Evolutionary conservation across 2,797 vertebrate genomes (phyloP), one percentile per base, ranked within the genome.

Genomic region (Chaetodon trifasciatus): DNA sequence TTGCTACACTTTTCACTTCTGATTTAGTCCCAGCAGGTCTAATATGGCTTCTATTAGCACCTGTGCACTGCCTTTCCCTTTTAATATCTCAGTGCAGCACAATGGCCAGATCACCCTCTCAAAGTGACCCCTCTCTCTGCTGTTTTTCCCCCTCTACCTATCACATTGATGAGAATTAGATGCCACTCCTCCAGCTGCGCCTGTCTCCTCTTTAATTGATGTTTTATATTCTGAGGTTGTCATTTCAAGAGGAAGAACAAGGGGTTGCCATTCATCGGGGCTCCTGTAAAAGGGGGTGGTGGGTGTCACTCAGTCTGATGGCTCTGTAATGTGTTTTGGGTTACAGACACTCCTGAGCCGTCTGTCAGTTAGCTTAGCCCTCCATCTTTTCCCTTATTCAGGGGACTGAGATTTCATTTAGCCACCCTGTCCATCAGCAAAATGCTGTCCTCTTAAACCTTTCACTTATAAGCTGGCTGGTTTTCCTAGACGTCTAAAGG

Each of bases 211-310:
- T 92, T 90, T 94, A 95, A 95, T 93, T 95, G 94, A 88, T 89
- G 69, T 93, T 93, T 95, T 92, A 95, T 95, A 95, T 95, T 95
- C 92, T 82, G 88, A 46, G 81, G 82, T 88, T 94, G 92, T 95
- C 94, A 94, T 94, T 93, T 91, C 89, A 68, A 88, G 85, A 86
- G 82, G 81, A 70, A 82, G 86, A 92, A 92, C 88, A 92, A 91
- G 90, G 80, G 84, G 89, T 83, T 89, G 87, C 88, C 90, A 88
- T 93, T 93, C 89, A 91, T 72, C 23, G 47, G 39, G 55, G 82
- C 82, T 88, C 79, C 85, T 81, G 87, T 86, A 91, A 88, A 81
- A 76, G 76, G 84, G 47, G 8, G 47, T n/a, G 62, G 78, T 70
- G 21, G 23, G 57, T 88, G 91, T 94, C 94, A 94, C 66, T 93